Conservation (phyloP, 2,797 vertebrate species). For the Hipposideros larvatus region DNA sequence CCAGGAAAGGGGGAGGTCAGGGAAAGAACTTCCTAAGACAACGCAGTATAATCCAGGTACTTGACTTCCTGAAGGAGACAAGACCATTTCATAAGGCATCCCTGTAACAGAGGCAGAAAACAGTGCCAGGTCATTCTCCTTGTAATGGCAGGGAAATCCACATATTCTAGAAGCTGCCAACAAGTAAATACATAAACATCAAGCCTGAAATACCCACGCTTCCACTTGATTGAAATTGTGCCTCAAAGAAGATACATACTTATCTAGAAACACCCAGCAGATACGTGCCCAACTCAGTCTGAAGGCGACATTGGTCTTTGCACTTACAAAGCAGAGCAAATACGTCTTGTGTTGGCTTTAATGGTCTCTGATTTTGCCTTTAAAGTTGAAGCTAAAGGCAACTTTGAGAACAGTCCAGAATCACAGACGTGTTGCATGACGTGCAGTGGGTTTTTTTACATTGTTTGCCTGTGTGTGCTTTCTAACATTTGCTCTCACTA, state of each 20-base stretch:
- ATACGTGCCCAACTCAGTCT: not conserved
- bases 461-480: constrained; percentile 74
- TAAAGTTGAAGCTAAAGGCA: constrained; percentile 60
- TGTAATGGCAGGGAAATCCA: constrained; percentile 52
- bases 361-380: constrained; percentile 24
- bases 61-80: constrained; percentile 7
- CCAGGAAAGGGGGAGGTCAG: not conserved
- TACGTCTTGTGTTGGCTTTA: constrained; percentile 57
- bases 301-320: constrained; percentile 27
- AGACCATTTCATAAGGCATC: not conserved
- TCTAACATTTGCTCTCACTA: constrained; percentile 76
- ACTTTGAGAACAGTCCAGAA: constrained; percentile 22
- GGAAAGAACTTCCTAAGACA: not conserved
- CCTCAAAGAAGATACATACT: not conserved
- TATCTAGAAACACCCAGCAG: not conserved
- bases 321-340: constrained; percentile 3
- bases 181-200: not conserved
- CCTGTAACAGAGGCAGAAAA: not conserved
- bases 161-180: constrained; percentile 39
- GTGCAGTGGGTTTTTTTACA: constrained; percentile 35
- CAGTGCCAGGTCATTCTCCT: constrained; percentile 31
- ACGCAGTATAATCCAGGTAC: not conserved
- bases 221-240: constrained; percentile 20
- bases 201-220: constrained; percentile 2
- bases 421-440: constrained; percentile 56